Conservation (phyloP, 1,140 invertebrate species). For the Danaus melanippus region DNA sequence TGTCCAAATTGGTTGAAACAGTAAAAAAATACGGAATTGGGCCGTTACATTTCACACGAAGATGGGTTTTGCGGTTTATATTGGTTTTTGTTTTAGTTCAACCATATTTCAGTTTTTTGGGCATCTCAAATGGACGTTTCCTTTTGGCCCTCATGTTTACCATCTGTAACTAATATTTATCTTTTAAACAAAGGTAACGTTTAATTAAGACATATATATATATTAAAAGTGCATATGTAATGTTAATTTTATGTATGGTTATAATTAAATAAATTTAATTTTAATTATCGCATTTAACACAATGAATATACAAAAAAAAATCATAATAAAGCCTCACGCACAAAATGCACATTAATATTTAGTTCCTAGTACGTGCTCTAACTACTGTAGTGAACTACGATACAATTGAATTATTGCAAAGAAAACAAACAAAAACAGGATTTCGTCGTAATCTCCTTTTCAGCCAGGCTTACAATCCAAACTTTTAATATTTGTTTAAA, state of each 20-base stretch:
- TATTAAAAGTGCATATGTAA: too few relatives aligned
- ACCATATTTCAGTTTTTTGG: constrained; percentile 3
- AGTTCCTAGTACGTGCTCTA: constrained; percentile 26
- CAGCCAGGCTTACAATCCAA: constrained; percentile 51
- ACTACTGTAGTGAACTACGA: constrained; percentile 20
- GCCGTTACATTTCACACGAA: constrained; percentile 28
- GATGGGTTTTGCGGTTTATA: constrained; percentile 21
- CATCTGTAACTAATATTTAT: not conserved
- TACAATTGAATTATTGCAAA: constrained; percentile 56
- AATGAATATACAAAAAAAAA: not conserved
- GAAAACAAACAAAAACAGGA: constrained; percentile 69
- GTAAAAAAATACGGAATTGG: constrained; percentile 22
- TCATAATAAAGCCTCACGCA: not conserved
- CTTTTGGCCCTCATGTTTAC: not conserved
- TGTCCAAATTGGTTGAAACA: constrained; percentile 18
- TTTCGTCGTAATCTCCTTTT: constrained; percentile 62
- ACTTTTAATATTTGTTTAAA: constrained; percentile 61
- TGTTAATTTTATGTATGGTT: too few relatives aligned
- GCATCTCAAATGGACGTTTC: not conserved
- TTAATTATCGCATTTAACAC: too few relatives aligned
- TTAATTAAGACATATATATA: too few relatives aligned
- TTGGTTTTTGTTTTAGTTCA: constrained; percentile 12
- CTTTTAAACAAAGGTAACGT: too few relatives aligned
- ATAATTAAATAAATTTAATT: too few relatives aligned
- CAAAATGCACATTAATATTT: constrained; percentile 10